Base-by-base conservation (phyloP, 2,888 invertebrate species). In the Gymnoscelis rufifasciata region DNA sequence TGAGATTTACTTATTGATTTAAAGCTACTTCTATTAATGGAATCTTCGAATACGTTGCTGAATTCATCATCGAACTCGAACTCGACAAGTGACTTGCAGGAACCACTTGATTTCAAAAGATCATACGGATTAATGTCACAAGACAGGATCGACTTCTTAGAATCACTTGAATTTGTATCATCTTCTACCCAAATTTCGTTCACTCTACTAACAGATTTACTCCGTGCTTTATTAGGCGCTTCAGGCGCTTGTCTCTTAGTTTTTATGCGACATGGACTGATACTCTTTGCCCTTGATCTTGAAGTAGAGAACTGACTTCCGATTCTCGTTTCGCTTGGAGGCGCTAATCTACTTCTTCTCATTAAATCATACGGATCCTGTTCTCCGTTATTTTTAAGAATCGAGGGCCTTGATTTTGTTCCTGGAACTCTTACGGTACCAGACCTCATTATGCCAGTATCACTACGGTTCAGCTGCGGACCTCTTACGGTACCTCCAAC, bases 111-210 rank as follows among this genome's bases (percentile, higher is more conserved):
- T 73, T 93, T 92, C 62, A 95, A 92, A 68, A 95, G 88, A 57
- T 94, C 93, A 71, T 95, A 95, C 2, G 95, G 95, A 77, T 95
- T 95, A 29, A 95, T 93, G 72, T 94, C 92, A 81, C 95, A 95
- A 62, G 94, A 93, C 30, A 95, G 82, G 56, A 95, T 95, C 11
- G 95, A 95, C 56, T 91, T 92, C 33, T 93, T 87, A 29, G 77
- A 67, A 19, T 83, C 81, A 54, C 61, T 73, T 37, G 62, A 54
- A 43, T 62, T 74, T 24, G 59, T 53, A 48, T 74, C 82, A 60
- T 89, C 84, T 54, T 83, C 83, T 47, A 83, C 75, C 78, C 88
- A 88, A 43, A 83, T 60, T 59, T 90, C 87, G 57, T 83, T 88
- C 0, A 83, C 83, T 41, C 89, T 78, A 57, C 83, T 84, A 0